These are phyloP conservation scores for Trissoscelio sp. DNA, from an alignment of 2,888 invertebrate species.

Conservation along the genomic window DNA sequence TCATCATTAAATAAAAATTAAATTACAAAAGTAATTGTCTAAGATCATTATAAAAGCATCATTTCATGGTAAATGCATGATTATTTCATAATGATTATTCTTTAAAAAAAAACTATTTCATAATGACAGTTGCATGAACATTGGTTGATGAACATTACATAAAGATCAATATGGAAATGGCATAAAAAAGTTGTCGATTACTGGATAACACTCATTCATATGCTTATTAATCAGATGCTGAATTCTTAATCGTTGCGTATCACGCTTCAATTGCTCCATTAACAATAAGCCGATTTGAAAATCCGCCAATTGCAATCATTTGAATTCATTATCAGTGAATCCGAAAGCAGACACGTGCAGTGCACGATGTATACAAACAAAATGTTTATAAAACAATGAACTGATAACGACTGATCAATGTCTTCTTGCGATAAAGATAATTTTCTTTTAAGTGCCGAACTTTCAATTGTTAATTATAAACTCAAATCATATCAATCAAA, in stretches of 20 bases:
- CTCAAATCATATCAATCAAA: slow-evolving; percentile 3
- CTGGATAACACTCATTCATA: neutral
- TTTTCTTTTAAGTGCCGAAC: neutral
- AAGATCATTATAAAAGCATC: too few species aligned
- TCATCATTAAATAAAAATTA: too few species aligned
- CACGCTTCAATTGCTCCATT: slow-evolving; percentile 12
- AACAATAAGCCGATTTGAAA: neutral
- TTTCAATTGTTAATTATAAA: slow-evolving; percentile 22
- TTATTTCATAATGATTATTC: slow-evolving; percentile 9
- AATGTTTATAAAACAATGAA: neutral
- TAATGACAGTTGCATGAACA: too few species aligned
- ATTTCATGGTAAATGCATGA: neutral
- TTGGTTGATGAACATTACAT: neutral
- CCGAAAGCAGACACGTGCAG: slow-evolving; percentile 19
- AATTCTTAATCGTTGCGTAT: neutral
- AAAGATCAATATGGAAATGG: neutral
- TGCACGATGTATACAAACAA: slow-evolving; percentile 22
- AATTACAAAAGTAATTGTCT: too few species aligned
- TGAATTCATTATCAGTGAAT: slow-evolving; percentile 1
- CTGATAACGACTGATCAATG: too few species aligned
- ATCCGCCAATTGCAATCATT: neutral
- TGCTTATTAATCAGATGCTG: neutral
- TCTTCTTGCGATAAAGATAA: too few species aligned
- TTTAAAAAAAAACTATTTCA: too few species aligned
- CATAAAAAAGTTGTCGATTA: neutral